phyloP scores from a whole-genome alignment of 2,113 vertebrate species.

The Prietella phreatophila region DNA sequence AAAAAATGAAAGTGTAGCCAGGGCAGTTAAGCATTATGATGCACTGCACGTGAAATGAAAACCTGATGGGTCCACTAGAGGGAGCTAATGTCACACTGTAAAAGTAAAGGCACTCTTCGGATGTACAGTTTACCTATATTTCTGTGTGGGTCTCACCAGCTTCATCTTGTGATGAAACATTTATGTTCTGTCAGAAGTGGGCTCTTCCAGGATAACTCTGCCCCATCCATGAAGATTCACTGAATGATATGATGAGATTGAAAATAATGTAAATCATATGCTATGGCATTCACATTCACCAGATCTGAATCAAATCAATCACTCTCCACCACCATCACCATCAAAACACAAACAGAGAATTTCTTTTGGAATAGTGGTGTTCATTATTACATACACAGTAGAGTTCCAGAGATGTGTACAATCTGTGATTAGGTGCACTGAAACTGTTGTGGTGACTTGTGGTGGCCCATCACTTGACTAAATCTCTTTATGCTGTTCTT shows the following conservation, averaged over 20 bases:
- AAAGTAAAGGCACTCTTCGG: not conserved
- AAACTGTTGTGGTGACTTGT: not conserved
- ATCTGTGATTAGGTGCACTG: not conserved
- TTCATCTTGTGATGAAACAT: not conserved
- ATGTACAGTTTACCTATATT: not conserved
- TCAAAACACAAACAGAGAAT: not conserved
- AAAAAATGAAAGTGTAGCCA: not conserved
- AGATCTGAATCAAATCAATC: not conserved
- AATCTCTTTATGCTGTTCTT: not conserved
- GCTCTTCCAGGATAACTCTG: not conserved
- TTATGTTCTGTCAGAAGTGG: not conserved
- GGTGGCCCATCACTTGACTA: not conserved
- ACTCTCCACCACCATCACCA: not conserved
- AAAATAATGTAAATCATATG: not conserved
- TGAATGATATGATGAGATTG: not conserved
- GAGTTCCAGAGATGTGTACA: not conserved
- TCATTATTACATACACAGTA: not conserved
- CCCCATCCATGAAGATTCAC: not conserved
- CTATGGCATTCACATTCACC: not conserved
- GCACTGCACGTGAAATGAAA: not conserved
- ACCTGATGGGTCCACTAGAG: constrained; percentile 26
- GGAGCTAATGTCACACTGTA: constrained; percentile 46
- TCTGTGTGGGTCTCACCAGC: not conserved
- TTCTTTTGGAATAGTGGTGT: not conserved
- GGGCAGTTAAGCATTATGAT: not conserved